Evolutionary conservation across 2,113 vertebrate genomes (phyloP), one percentile per base, ranked within the genome.

Genomic region (Elephas maximus): DNA sequence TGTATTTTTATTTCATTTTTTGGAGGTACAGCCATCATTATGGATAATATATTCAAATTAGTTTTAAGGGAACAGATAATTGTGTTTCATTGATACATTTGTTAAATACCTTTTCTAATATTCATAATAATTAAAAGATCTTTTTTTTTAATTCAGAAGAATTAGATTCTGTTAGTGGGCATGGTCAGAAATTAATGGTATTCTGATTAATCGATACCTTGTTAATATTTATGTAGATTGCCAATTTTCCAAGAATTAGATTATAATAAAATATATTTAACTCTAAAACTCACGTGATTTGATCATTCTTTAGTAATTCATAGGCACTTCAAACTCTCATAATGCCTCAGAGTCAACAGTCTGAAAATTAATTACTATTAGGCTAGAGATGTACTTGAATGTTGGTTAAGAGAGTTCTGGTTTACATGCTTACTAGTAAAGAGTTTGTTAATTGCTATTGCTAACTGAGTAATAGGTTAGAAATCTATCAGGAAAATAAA

Each of bases 181-280:
- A 62, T 90, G 14, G 11, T 44, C 51, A 76, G 37, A 85, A 88
- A 88, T 78, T 85, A 21, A 21, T 20, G 80, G 18, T 94, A 65
- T 88, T 95, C 11, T 82, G 79, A 82, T 90, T 89, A 84, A 65
- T 90, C 28, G 82, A 6, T 89, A 78, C 33, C 51, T 37, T 79
- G 24, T 88, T 93, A 82, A 74, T 88, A 88, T 93, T 92, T 94
- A 83, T 44, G 57, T 69, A 85, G 81, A 86, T 95, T 86, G 44
- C 20, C 30, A 88, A 0, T 90, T 96, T 92, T 94, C 21, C 6
- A 48, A 60, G 28, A 95, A 93, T 95, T 87, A 86, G 48, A 80
- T 77, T 94, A 48, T 4, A 90, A 18, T 79, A 23, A 93, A 93
- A 65, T 57, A 77, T 14, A 79, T 78, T 90, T 89, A 92, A 95